phyloP scores from a whole-genome alignment of 2,113 vertebrate species.

The Rhinolophus ferrumequinum region DNA sequence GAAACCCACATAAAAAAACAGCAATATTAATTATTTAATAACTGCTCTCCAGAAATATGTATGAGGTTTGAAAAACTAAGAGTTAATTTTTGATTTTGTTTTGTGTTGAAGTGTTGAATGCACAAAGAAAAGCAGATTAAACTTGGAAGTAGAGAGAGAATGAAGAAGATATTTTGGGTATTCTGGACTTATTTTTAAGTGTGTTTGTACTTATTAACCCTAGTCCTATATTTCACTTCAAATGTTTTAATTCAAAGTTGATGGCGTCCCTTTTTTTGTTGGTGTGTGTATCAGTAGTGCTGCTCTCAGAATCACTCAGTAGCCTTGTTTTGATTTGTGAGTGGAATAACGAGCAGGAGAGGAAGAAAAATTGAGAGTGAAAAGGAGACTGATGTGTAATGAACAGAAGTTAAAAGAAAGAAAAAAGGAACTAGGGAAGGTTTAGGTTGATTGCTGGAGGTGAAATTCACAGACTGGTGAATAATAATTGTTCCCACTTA shows the following conservation, averaged over 20 bases:
- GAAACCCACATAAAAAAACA: neutral
- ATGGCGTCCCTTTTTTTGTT: neutral
- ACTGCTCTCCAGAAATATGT: neutral
- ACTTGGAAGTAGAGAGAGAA: neutral
- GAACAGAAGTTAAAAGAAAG: neutral
- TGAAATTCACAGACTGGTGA: neutral
- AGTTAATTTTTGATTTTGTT: constrained; percentile 4
- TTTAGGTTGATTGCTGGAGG: neutral
- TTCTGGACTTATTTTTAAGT: neutral
- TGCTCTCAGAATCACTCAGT: neutral
- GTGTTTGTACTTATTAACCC: neutral
- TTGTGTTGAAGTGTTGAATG: neutral
- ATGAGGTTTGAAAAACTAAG: neutral
- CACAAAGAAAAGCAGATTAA: constrained; percentile 19
- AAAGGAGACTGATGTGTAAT: too few species aligned
- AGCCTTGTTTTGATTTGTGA: constrained; percentile 27
- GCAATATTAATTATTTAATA: neutral
- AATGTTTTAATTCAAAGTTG: constrained; percentile 4
- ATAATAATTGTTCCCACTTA: neutral
- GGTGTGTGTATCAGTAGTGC: neutral
- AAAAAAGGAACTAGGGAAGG: neutral
- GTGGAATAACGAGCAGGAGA: neutral
- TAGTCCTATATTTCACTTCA: neutral
- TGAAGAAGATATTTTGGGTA: neutral
- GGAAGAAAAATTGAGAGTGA: neutral